These are phyloP conservation scores for Gorsachius magnificus DNA, from an alignment of 2,797 vertebrate genomes.

Conservation along the genomic window DNA sequence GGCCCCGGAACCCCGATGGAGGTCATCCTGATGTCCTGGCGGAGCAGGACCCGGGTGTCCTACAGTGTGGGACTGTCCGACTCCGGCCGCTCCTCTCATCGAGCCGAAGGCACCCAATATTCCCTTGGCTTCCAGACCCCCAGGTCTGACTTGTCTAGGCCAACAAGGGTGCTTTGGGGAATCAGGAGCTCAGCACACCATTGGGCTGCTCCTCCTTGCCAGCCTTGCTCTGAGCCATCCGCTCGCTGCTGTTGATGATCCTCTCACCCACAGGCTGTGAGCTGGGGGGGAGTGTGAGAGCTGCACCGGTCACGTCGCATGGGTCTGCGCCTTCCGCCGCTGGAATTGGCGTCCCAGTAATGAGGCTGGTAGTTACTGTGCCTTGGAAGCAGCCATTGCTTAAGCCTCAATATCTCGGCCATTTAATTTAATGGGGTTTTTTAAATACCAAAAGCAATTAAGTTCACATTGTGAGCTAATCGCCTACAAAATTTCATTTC, in stretches of 20 bases:
- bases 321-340: background rate
- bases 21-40: background rate
- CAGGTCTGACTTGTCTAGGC: background rate
- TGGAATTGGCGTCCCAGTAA: conserved; percentile 34
- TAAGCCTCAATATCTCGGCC: conserved; percentile 64
- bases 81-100: background rate
- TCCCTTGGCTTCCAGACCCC: background rate
- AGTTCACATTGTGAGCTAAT: conserved; percentile 72
- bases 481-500: conserved; percentile 70
- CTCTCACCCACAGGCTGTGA: background rate
- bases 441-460: conserved; percentile 74
- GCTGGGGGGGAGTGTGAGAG: background rate
- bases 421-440: conserved; percentile 70
- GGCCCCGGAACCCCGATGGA: accelerated
- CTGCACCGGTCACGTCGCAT: background rate
- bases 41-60: background rate
- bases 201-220: background rate
- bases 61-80: background rate
- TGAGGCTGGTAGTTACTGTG: conserved; percentile 58
- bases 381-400: conserved; percentile 56
- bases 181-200: background rate
- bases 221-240: background rate
- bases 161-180: background rate
- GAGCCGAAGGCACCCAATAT: accelerated
- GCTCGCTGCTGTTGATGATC: background rate